A percentile compares a stretch with the other conserved stretches of the same genome.
Evolutionary conservation across 2,888 invertebrate species (phyloP).

Genomic region (Odontocolon sp.): DNA sequence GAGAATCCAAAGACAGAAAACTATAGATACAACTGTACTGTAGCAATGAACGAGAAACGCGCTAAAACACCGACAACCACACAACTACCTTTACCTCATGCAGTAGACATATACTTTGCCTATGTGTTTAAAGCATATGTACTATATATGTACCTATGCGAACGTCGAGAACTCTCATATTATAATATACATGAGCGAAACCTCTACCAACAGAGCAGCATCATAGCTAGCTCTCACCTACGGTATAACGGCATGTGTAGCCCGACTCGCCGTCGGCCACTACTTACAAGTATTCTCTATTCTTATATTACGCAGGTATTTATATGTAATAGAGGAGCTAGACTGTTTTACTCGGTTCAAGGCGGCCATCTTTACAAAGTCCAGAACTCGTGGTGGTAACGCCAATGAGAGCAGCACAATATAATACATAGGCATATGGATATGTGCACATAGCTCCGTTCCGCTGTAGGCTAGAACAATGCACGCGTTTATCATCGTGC

Average conservation of each 20-base stretch:
- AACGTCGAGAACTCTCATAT: slow-evolving; percentile 43
- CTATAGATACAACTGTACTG: background rate
- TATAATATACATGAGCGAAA: slow-evolving; percentile 56
- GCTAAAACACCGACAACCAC: background rate
- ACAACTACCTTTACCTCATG: slow-evolving; percentile 6
- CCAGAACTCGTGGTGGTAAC: slow-evolving; percentile 46
- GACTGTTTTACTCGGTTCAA: slow-evolving; percentile 40
- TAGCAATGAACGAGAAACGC: background rate
- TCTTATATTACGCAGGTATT: slow-evolving; percentile 73
- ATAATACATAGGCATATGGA: slow-evolving; percentile 7
- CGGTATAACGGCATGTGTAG: slow-evolving; percentile 29
- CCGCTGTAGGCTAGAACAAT: slow-evolving; percentile 59
- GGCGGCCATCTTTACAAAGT: slow-evolving; percentile 58
- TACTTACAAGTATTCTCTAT: slow-evolving; percentile 61
- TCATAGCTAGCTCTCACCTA: slow-evolving; percentile 53
- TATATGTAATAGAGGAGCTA: slow-evolving; percentile 70
- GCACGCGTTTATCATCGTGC: slow-evolving; percentile 69
- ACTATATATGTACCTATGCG: slow-evolving; percentile 2
- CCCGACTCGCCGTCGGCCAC: slow-evolving; percentile 56
- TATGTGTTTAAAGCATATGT: background rate
- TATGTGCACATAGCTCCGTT: slow-evolving; percentile 26
- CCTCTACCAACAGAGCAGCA: slow-evolving; percentile 35
- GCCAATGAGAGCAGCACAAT: slow-evolving; percentile 60
- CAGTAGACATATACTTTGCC: background rate
- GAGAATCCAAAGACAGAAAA: slow-evolving; percentile 33